Base-by-base conservation (phyloP, 1,140 invertebrate species). In the Drosophila miranda region DNA sequence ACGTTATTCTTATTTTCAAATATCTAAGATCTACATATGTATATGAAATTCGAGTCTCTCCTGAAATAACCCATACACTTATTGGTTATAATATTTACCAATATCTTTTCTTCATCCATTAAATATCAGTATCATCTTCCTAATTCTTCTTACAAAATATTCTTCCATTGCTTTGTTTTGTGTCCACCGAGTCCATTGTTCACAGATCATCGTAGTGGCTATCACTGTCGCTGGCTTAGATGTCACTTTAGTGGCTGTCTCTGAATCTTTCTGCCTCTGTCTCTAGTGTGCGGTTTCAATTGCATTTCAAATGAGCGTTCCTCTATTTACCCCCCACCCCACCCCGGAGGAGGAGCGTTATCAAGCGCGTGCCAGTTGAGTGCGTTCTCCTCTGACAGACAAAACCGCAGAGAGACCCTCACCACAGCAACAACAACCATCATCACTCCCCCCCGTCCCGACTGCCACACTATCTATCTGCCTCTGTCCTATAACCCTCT, bases 321-420 rank as follows among this genome's bases (percentile, higher is more conserved):
- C 38, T 3, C 23, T 23, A 23, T 23, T 23, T 4, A 23, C 23
- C 5, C 23, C 23, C 23, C 23, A 26, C 23, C 23, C 23, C 0
- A 26, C 23, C 23, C 28, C 28, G 28, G 28, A 30, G 28, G 8
- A 38, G 34, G 8, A 38, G 34, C 8, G 61, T 73, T 86, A 83
- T 83, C 76, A 86, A 75, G 56, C 74, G 72, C 67, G 81, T 86
- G 81, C 80, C 81, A 84, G 73, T 80, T 84, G 59, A 73, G 53
- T 59, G 75, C 58, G 53, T 59, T 66, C 58, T 34, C 60, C 55
- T 45, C 61, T 79, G 75, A 83, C 43, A 75, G 70, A 72, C 80
- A 66, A 43, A 42, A 41, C 67, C 28, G 52, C 60, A 55, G 42
- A 26, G 23, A 26, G 23, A 61, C 45, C 19, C 23, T 58, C 49